These are phyloP conservation scores for Melanostoma mellinum DNA, from an alignment of 2,888 invertebrate species.

Conservation along the genomic window DNA sequence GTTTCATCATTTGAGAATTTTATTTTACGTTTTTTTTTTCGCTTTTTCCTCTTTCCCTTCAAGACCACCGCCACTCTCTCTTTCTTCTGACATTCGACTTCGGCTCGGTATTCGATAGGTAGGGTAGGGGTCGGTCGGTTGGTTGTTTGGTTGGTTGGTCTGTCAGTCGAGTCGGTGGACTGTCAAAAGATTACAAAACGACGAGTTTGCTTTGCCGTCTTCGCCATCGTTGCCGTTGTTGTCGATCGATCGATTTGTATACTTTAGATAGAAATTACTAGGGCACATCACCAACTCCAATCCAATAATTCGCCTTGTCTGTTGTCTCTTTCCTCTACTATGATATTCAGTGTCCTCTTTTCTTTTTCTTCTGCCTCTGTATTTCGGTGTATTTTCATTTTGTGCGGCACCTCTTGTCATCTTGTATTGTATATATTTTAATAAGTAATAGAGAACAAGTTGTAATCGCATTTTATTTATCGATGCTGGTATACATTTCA, in stretches of 20 bases:
- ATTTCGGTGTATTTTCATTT: slow-evolving; percentile 44
- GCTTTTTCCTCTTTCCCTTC: slow-evolving; percentile 6
- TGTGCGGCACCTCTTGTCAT: slow-evolving; percentile 45
- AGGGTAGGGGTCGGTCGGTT: slow-evolving; percentile 8
- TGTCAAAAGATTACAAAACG: slow-evolving; percentile 49
- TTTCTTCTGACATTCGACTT: slow-evolving; percentile 52
- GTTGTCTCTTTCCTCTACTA: background rate
- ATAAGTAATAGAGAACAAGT: slow-evolving; percentile 60
- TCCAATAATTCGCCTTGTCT: slow-evolving; percentile 2
- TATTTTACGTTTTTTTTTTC: slow-evolving; percentile 4
- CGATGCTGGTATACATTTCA: slow-evolving; percentile 35
- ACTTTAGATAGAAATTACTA: slow-evolving; percentile 54
- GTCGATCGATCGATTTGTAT: slow-evolving; percentile 56
- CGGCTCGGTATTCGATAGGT: slow-evolving; percentile 47
- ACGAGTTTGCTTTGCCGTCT: slow-evolving; percentile 24
- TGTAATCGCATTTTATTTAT: slow-evolving; percentile 62
- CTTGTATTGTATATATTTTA: slow-evolving; percentile 47
- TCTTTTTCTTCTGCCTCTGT: slow-evolving; percentile 5
- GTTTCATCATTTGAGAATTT: slow-evolving; percentile 52
- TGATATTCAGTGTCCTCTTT: background rate
- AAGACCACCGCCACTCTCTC: slow-evolving; percentile 44
- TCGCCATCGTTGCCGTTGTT: slow-evolving; percentile 4
- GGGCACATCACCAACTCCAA: slow-evolving; percentile 53
- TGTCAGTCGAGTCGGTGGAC: slow-evolving; percentile 46
- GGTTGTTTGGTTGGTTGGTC: slow-evolving; percentile 8